phyloP scores from a whole-genome alignment of 2,113 vertebrate genomes.

The Lontra canadensis region DNA sequence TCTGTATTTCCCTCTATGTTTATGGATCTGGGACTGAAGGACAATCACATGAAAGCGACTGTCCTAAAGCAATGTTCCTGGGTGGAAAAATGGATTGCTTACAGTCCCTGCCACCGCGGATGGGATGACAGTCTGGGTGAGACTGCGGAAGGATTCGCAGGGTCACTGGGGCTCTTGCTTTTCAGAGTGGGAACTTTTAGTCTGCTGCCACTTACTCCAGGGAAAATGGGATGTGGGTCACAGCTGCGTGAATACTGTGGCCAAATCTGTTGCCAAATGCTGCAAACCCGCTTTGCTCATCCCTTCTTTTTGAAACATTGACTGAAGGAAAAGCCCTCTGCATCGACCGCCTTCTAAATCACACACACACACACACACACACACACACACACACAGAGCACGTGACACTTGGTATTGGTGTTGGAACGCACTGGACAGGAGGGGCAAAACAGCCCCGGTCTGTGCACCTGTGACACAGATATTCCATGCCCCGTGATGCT shows the following conservation, averaged over 20 bases:
- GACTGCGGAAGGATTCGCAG: neutral
- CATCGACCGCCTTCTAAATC: neutral
- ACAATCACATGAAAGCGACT: neutral
- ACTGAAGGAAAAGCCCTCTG: neutral
- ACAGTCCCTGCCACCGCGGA: neutral
- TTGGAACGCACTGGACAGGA: neutral
- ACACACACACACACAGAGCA: neutral
- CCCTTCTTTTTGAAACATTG: neutral
- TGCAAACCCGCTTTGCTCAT: neutral
- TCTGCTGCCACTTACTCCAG: neutral
- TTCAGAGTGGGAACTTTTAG: neutral
- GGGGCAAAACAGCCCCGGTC: neutral
- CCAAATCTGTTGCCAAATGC: neutral
- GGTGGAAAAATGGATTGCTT: neutral
- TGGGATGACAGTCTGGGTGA: too few species aligned
- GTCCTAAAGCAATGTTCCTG: neutral
- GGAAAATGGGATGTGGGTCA: neutral
- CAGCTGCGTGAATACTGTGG: neutral
- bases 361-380: neutral
- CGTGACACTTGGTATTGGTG: neutral
- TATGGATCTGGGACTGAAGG: neutral
- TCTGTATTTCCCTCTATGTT: constrained; percentile 12
- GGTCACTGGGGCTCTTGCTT: neutral
- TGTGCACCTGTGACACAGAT: constrained; percentile 26
- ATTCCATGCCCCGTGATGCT: neutral